These are phyloP conservation scores for Rallus crepitans DNA, from an alignment of 2,797 vertebrate species.

Conservation along the genomic window DNA sequence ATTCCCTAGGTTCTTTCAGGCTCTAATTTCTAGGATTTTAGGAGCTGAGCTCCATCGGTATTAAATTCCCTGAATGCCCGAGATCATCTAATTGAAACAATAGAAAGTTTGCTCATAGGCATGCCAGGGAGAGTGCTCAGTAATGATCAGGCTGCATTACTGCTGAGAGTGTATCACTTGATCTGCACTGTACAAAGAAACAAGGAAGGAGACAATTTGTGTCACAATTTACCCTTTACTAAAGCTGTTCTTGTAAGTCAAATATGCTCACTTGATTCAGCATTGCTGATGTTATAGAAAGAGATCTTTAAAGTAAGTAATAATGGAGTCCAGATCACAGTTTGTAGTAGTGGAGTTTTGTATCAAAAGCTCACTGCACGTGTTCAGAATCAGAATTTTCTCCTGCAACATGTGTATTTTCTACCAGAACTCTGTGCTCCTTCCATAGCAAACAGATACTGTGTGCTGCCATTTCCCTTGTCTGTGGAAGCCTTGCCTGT, in stretches of 20 bases:
- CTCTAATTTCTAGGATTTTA: slow-evolving; percentile 69
- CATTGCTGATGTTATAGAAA: background rate
- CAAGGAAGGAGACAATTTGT: slow-evolving; percentile 58
- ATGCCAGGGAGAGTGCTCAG: slow-evolving; percentile 65
- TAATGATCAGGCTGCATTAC: slow-evolving; percentile 64
- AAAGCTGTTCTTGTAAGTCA: slow-evolving; percentile 35
- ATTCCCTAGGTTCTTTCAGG: slow-evolving; percentile 49
- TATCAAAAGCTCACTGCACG: slow-evolving; percentile 5
- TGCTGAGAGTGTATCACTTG: slow-evolving; percentile 63
- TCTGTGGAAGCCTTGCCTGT: slow-evolving; percentile 10
- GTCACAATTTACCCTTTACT: slow-evolving; percentile 34
- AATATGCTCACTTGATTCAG: slow-evolving; percentile 30
- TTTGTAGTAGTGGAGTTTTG: background rate
- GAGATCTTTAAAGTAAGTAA: slow-evolving; percentile 37
- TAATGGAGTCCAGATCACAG: slow-evolving; percentile 27
- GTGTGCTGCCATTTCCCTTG: background rate
- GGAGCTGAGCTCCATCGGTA: slow-evolving; percentile 62
- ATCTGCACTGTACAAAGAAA: slow-evolving; percentile 57
- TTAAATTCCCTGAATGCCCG: slow-evolving; percentile 67
- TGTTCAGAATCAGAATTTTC: slow-evolving; percentile 45
- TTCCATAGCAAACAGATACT: background rate
- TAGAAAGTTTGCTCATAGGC: slow-evolving; percentile 73
- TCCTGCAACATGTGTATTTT: background rate
- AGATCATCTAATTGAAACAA: slow-evolving; percentile 73
- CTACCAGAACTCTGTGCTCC: background rate